Evolutionary conservation across 2,888 invertebrate genomes (phyloP), one percentile per base, ranked within the genome.

Genomic region (Philopedon plagiatum): DNA sequence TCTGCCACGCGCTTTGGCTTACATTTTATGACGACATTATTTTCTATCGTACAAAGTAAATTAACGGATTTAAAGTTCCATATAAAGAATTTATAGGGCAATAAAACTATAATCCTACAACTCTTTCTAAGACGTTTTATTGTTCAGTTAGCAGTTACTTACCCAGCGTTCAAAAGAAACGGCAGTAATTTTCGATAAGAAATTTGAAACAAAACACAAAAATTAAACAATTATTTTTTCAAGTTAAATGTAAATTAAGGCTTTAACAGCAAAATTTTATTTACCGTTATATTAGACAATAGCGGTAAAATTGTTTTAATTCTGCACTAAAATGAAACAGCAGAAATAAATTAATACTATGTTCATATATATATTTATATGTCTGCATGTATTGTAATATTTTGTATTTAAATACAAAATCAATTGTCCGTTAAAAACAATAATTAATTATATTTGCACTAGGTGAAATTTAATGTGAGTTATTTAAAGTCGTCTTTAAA

Each of bases 401-500:
- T 51, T 46, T n/a, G 23, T 26, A 51, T 13, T 51, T 26, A 51
- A 51, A 29, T 23, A 49, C n/a, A 23, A 46, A 49, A 23, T 51
- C 8, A 51, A 51, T 29, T 51, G 5, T 23, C 26, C n/a, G 1
- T 26, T 51, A 51, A 51, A 44, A 13, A 29, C 1, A 51, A 29
- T 26, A 51, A 11, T 29, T 26, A 1, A 11, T 61, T 61, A 46
- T n/a, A n/a, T 61, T 44, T 61, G 61, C 61, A 61, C 46, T 44
- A 61, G 46, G 37, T 58, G 39, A 23, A 51, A 51, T 51, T 29
- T 15, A n/a, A 51, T 56, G 26, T 58, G 11, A 11, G n/a, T 44
- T n/a, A 44, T 63, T 64, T 39, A 64, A 64, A 64, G 56, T 39
- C 32, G 34, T 54, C 26, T 21, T 54, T 34, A 23, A 37, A 21